Conservation (phyloP, 2,113 vertebrate genomes). For the Sinocyclocheilus maitianheensis region DNA sequence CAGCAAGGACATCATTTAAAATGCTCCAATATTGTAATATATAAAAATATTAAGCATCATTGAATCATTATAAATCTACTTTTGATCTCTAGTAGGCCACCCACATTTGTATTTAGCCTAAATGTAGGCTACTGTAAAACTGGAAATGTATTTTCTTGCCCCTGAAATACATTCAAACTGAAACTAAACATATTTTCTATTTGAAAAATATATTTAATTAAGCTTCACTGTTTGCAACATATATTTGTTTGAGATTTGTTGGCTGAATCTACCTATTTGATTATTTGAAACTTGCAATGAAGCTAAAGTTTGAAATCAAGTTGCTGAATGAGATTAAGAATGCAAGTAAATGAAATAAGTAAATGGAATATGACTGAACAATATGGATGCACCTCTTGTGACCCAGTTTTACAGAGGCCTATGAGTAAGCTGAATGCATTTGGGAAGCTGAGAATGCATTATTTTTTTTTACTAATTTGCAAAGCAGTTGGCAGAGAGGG, state of each 20-base stretch:
- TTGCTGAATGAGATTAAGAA: neutral
- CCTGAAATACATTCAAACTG: no score
- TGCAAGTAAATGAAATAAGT: neutral
- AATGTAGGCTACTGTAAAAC: no score
- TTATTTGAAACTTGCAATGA: neutral
- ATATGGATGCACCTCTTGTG: constrained; percentile 6
- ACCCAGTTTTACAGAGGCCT: constrained; percentile 17
- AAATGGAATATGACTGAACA: neutral
- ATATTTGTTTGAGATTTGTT: neutral
- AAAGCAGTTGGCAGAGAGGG: constrained; percentile 26
- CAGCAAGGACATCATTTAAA: no score
- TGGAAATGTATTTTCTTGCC: no score
- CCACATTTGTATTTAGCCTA: no score
- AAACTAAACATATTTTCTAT: no score
- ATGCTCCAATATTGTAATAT: no score
- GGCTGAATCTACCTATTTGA: neutral
- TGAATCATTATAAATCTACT: no score
- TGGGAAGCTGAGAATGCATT: constrained; percentile 39
- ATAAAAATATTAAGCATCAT: no score
- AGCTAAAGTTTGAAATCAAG: neutral
- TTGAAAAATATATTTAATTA: no score
- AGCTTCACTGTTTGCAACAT: no score
- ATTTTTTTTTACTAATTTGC: constrained; percentile 29
- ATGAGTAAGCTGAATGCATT: constrained; percentile 36
- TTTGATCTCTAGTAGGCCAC: no score